Base-by-base conservation (phyloP, 2,888 invertebrate species). In the Drosophila fulvimacula region DNA sequence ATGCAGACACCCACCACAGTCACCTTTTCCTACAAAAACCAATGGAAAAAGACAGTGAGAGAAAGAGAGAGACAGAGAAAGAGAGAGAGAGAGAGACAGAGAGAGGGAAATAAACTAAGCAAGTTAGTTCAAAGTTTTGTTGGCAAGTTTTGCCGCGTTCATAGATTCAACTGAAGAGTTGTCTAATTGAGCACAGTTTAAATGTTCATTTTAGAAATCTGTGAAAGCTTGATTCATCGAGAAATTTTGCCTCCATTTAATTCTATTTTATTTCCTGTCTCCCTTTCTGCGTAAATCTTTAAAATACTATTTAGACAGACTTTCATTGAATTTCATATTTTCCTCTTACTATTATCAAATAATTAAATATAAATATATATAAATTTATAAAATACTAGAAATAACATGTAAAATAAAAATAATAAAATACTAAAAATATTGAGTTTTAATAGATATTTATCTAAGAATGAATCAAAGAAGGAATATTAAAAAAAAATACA, bases 81-180 rank as follows among this genome's bases (percentile, higher is more conserved):
- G 19, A 46, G 48, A n/a, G 27, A 13, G n/a, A 27, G 19, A 36
- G n/a, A 19, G 34, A 24, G 13, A 15, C 19, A 55, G 30, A 24
- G 42, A 38, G 36, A 34, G 24, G 9, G 44, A 60, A 46, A 53
- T 48, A 32, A 36, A 21, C 65, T 60, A 64, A 49, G 69, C 67
- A 74, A 67, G 61, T 81, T 64, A 27, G 64, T 64, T 27, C 41
- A 53, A 76, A 77, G 60, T 67, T 71, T 61, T 34, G 64, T 48
- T 15, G 32, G 27, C 27, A 76, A 70, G 55, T 57, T 57, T 56
- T 49, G 51, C 65, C 34, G 39, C 58, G 57, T 62, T 74, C 66
- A 73, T 74, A 61, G 73, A 69, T 73, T 57, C 65, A 49, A 36
- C 30, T 21, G 21, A 55, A 53, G 65, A 15, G n/a, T 65, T 44